A percentile compares a stretch with the other conserved stretches of the same genome.
Conservation (phyloP, 2,113 vertebrate genomes). For the Aspiorhynchus laticeps region DNA sequence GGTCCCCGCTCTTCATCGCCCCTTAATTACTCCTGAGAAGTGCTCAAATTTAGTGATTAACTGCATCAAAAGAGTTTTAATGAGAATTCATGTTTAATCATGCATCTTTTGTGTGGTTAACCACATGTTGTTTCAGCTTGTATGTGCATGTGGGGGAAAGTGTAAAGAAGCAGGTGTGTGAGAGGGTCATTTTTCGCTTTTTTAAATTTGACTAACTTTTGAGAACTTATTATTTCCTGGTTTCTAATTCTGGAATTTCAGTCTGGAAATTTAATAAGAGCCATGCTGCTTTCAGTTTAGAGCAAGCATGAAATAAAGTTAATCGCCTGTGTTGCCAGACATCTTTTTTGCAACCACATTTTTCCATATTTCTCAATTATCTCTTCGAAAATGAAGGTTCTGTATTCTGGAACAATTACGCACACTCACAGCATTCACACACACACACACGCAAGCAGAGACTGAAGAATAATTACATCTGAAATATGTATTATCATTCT, state of each 20-base stretch:
- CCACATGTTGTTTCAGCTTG: not conserved
- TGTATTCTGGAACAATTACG: slow-evolving; percentile 26
- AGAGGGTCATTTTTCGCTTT: not conserved
- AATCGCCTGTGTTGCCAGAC: slow-evolving; percentile 5
- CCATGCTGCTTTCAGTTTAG: not conserved
- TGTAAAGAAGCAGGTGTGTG: slow-evolving; percentile 27
- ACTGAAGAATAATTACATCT: slow-evolving; percentile 22
- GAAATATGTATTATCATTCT: slow-evolving; percentile 39
- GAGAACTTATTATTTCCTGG: not conserved
- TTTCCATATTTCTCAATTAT: slow-evolving; percentile 25
- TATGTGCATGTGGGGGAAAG: not conserved
- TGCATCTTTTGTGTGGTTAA: slow-evolving; percentile 30
- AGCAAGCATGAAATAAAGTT: slow-evolving; percentile 30
- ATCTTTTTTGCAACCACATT: not conserved
- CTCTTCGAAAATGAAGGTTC: slow-evolving; percentile 21
- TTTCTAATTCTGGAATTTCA: slow-evolving; percentile 21
- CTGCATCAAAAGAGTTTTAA: slow-evolving; percentile 34
- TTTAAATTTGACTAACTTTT: not conserved
- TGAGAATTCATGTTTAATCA: slow-evolving; percentile 41
- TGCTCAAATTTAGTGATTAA: slow-evolving; percentile 39
- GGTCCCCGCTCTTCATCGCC: not conserved
- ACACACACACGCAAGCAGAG: not conserved
- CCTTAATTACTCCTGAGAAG: slow-evolving; percentile 41
- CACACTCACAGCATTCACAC: not conserved
- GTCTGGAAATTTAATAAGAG: slow-evolving; percentile 4